Conservation (phyloP, 2,113 vertebrate genomes). For the Isurus oxyrinchus region DNA sequence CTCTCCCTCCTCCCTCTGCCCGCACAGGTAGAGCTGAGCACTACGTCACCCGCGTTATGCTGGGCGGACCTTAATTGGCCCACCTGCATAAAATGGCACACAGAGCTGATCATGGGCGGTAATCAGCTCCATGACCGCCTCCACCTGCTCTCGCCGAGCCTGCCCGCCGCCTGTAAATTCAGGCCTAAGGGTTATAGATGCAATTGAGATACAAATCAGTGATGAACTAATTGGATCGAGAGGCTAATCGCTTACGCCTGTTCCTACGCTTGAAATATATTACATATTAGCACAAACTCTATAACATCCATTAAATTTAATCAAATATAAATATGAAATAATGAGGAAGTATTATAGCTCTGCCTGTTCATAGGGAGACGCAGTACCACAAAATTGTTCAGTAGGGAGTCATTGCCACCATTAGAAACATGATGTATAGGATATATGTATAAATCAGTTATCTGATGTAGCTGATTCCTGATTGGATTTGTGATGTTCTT, state of each 20-base stretch:
- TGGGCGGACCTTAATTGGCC: too few relatives aligned
- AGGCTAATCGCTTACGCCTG: not conserved
- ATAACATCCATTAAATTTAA: not conserved
- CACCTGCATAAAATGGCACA: too few relatives aligned
- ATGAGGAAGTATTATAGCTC: not conserved
- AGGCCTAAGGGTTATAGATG: not conserved
- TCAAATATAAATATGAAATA: not conserved
- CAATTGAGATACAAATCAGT: not conserved
- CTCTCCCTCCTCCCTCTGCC: too few relatives aligned
- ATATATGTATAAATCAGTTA: not conserved
- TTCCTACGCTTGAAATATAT: not conserved
- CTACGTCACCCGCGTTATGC: too few relatives aligned
- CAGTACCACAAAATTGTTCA: not conserved
- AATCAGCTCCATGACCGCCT: too few relatives aligned
- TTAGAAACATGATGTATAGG: not conserved
- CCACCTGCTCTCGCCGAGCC: too few relatives aligned
- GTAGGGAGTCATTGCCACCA: not conserved
- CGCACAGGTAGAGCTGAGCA: too few relatives aligned
- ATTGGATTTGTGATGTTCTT: not conserved
- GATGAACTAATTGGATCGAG: not conserved
- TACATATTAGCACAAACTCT: not conserved
- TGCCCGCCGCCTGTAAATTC: too few relatives aligned
- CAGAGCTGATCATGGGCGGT: too few relatives aligned
- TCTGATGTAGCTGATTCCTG: not conserved
- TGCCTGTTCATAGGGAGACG: not conserved